Base-by-base conservation (phyloP, 1,140 invertebrate species). In the Brachionus asplanchnoidis region DNA sequence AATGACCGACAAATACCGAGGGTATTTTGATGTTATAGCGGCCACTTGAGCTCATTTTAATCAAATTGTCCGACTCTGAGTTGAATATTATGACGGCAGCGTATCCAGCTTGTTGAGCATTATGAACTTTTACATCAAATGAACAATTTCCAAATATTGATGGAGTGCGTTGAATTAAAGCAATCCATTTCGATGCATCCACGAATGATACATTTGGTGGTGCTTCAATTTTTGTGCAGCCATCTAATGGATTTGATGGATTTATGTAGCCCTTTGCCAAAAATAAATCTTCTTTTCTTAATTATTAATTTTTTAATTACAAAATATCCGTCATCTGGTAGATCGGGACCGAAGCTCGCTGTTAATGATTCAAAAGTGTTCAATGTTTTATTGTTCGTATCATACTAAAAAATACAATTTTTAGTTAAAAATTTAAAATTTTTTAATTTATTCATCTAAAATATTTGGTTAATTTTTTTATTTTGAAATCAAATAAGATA, bases 21-120 rank as follows among this genome's bases (percentile, higher is more conserved):
- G 82, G 66, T 42, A 84, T 84, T 70, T 84, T 84, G 26, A 84
- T 84, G n/a, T 53, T 53, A n/a, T 32, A 70, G 14, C 32, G n/a
- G 11, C 66, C 66, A 75, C 32, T 20, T n/a, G 68, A 60, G 12
- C 84, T 66, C 84, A 84, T 84, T 56, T 44, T 56, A 14, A 84
- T 75, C 42, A 73, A 77, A 36, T 23, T 32, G 26, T 75, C 68
- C 23, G 60, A 68, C 26, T 84, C 70, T 8, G 60, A 84, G 20
- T 84, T 84, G 23, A 50, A 84, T 26, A 84, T 60, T 26, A 84
- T 84, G 17, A 46, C 84, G 1, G 84, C 84, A 40, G 66, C 44
- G 26, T 75, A 84, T 9, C 68, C 68, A 4, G 84, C 84, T 78
- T 17, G 14, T 84, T 84, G 44, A 65, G 73, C 84, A 65, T 84